Evolutionary conservation across 2,113 vertebrate genomes (phyloP).

Genomic region (Xenopus borealis): DNA sequence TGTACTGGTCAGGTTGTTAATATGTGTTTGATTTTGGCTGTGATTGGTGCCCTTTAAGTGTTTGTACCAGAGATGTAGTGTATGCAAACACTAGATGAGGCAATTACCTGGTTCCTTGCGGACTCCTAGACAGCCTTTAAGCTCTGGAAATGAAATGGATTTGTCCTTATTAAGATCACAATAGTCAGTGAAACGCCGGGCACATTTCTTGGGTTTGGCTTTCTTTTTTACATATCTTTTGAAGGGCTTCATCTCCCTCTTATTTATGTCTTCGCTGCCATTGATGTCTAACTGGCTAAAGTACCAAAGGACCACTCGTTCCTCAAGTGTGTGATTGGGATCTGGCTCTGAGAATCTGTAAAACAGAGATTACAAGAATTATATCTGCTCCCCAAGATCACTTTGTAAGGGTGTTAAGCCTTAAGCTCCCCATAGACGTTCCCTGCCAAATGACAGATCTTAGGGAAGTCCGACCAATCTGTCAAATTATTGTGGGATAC

Average conservation of each 20-base stretch:
- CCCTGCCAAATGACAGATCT: no score
- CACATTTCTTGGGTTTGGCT: constrained; percentile 96
- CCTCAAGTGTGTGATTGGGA: constrained; percentile 92
- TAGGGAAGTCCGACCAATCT: no score
- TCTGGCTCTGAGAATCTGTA: constrained; percentile 92
- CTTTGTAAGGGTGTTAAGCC: no score
- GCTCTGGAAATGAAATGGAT: constrained; percentile 86
- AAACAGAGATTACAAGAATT: not conserved
- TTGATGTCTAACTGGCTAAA: constrained; percentile 95
- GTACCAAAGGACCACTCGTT: constrained; percentile 95
- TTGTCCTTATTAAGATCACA: constrained; percentile 97
- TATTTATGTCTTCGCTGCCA: constrained; percentile 88
- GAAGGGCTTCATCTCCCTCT: constrained; percentile 93
- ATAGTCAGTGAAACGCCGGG: constrained; percentile 92
- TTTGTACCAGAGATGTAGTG: no score
- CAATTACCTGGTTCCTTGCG: constrained; percentile 81
- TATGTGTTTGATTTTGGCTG: no score
- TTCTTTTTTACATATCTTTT: constrained; percentile 97
- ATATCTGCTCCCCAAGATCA: no score
- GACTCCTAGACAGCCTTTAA: constrained; percentile 95
- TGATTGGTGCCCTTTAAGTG: no score
- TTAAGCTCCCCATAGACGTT: no score
- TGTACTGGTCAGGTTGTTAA: no score
- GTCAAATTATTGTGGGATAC: no score
- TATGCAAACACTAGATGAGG: no score